Percentiles rank a stretch among this genome's conserved stretches.
These are phyloP conservation scores for Neuroscelio doddi DNA, from an alignment of 2,888 invertebrate genomes.

Conservation along the genomic window DNA sequence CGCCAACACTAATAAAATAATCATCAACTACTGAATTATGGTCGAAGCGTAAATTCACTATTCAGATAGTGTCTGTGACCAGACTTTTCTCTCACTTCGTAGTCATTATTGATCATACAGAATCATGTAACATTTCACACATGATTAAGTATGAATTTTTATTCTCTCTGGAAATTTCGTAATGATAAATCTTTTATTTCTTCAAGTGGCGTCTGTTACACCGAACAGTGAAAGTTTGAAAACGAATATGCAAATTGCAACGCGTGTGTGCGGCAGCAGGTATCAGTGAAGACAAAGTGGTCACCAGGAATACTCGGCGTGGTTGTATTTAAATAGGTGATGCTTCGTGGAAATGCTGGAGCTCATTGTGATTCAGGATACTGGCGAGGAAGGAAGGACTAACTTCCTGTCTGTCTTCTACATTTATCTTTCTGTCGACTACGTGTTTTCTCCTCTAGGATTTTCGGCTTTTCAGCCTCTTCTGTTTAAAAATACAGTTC, in stretches of 20 bases:
- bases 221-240: background rate
- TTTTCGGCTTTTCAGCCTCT: slow-evolving; percentile 35
- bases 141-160: too few species aligned
- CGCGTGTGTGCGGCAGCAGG: too few species aligned
- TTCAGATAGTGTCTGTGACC: too few species aligned
- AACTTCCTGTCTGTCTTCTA: slow-evolving; percentile 55
- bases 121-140: background rate
- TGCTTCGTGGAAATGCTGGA: slow-evolving; percentile 52
- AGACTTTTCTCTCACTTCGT: background rate
- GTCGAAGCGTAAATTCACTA: background rate
- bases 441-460: slow-evolving; percentile 16
- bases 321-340: slow-evolving; percentile 61
- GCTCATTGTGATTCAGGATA: slow-evolving; percentile 69
- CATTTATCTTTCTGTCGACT: slow-evolving; percentile 26
- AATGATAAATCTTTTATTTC: background rate
- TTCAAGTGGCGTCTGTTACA: background rate
- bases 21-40: too few species aligned
- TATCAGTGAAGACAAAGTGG: background rate
- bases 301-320: slow-evolving; percentile 15
- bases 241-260: background rate
- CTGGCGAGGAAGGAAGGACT: slow-evolving; percentile 62
- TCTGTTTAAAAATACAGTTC: slow-evolving; percentile 1
- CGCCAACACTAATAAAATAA: too few species aligned
- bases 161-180: too few species aligned
- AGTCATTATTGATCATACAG: too few species aligned